These are phyloP conservation scores for Patiria pectinifera DNA, from an alignment of 53 echinoderm and acorn worm species.

Conservation along the genomic window DNA sequence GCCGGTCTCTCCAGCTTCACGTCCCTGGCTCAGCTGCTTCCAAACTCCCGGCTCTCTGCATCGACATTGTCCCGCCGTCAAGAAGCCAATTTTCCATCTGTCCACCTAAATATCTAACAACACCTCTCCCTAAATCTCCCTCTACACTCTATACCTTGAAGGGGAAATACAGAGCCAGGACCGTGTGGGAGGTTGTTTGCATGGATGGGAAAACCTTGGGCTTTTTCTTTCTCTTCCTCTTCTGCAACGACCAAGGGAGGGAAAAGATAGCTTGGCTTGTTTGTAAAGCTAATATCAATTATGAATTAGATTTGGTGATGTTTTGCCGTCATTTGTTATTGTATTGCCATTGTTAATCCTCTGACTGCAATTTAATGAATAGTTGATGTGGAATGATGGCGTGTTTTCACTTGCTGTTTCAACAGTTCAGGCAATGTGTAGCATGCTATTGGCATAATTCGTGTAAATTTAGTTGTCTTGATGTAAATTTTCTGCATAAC, in stretches of 20 bases:
- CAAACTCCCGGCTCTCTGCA: constrained; percentile 15
- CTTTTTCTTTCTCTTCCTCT: background rate
- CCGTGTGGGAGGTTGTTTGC: constrained; percentile 8
- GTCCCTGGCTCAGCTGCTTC: background rate
- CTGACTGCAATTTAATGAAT: background rate
- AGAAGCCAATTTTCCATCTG: constrained; percentile 63
- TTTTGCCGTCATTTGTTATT: background rate
- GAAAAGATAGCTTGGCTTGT: background rate
- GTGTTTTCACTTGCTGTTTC: background rate
- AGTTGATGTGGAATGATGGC: background rate
- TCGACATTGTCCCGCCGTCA: constrained; percentile 28
- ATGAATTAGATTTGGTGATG: constrained; percentile 6
- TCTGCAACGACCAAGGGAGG: background rate
- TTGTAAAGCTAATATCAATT: background rate
- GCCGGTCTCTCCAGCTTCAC: too few relatives aligned
- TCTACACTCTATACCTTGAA: background rate
- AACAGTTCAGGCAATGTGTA: background rate
- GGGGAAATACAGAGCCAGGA: background rate
- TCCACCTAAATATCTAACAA: constrained; percentile 47
- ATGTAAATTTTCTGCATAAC: too few relatives aligned
- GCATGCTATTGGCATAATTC: background rate
- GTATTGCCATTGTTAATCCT: background rate
- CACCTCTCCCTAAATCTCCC: constrained; percentile 34
- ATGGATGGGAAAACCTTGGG: background rate
- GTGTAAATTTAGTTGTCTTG: background rate